Base-by-base conservation (phyloP, 2,888 invertebrate genomes). In the Chymomyza caudatula region DNA sequence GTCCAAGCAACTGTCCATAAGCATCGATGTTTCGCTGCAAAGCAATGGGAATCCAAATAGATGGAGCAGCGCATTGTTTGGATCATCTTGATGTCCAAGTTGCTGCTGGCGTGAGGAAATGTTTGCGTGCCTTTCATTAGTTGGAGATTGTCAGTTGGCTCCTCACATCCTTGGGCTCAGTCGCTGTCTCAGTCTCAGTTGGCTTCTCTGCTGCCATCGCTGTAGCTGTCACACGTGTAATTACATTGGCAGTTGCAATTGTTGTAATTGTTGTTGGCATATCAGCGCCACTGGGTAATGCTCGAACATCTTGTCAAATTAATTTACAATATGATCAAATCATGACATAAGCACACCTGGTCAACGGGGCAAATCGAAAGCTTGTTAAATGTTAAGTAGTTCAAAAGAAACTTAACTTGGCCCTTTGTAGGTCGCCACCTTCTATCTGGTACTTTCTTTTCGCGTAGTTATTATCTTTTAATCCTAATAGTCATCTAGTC, bases 81-180 rank as follows among this genome's bases (percentile, higher is more conserved):
- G 54, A 23, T 44, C 3, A 3, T 42, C 22, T 59, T 23, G 19
- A n/a, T 58, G 20, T 19, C 47, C 22, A 74, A 72, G 73, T 83
- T 73, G 85, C 85, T 87, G 82, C 78, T 80, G 89, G 87, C 87
- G 89, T 88, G 87, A 88, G 87, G 88, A 88, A 87, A 88, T 87
- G 88, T 85, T 79, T 84, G 81, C 78, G 81, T 88, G 87, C 86
- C 87, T 87, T 85, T 84, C 80, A 86, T 87, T 87, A 82, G 82
- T 75, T 37, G 0, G 11, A 37, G 29, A 1, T 37, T 37, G 11
- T 37, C 3, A 37, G 44, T 15, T 44, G 44, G 44, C 44, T 55
- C 59, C 69, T 60, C 13, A 65, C 37, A 3, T 59, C 29, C 44
- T 73, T 53, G 22, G 67, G 47, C 59, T 37, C 57, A 62, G 67